Base-by-base conservation (phyloP, 1,140 invertebrate genomes). In the Drosophila erecta region DNA sequence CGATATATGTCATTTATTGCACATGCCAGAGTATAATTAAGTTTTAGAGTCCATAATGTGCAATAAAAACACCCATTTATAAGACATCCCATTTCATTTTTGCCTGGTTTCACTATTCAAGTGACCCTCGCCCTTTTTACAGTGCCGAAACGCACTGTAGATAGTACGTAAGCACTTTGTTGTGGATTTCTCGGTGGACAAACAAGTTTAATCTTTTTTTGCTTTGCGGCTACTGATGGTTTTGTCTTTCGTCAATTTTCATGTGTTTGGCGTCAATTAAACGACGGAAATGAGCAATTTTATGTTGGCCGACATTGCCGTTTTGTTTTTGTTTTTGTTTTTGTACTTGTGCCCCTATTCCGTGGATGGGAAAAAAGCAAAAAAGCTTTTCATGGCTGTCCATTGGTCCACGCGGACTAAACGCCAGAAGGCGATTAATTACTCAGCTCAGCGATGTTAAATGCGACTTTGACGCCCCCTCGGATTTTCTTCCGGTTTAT, bases 241-340 rank as follows among this genome's bases (percentile, higher is more conserved):
- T 79, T 75, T 57, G 59, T 75, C 75, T 74, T 84, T 86, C 47
- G 62, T 79, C 70, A 76, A 76, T 86, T 87, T 86, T 77, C 65
- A 60, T 83, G 76, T 76, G 66, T 73, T 65, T 65, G 67, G 73
- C 84, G 76, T 86, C 83, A 89, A 86, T 86, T 89, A 86, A 86
- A 83, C 81, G 83, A 73, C 83, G 83, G 83, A 87, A 86, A 83
- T 83, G 76, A 57, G 79, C 75, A 86, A 89, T 86, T 86, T 67
- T 37, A 74, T 89, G 81, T 77, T 86, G 77, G 66, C 78, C 77
- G 73, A 73, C 73, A 51, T 60, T 57, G 54, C 61, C 12, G 35
- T 70, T 77, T 47, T 57, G 46, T 47, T 43, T 50, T 41, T 17
- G 1, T 17, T 17, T 17, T 17, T 17, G 17, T 17, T 17, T 46